Base-by-base conservation (phyloP, 2,797 vertebrate species). In the Esox masquinongy region DNA sequence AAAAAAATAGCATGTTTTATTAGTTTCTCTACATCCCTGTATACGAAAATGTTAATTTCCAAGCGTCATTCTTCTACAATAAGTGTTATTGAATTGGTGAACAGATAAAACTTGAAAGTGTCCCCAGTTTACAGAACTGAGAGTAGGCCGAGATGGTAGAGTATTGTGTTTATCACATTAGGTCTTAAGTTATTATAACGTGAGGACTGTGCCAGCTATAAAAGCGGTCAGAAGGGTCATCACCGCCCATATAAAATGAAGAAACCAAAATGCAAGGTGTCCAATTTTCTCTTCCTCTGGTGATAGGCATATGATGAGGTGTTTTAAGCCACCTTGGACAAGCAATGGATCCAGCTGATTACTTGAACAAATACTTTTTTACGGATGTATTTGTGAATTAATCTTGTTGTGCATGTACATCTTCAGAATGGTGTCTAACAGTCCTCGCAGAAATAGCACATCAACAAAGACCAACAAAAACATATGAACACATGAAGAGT, bases 81-180 rank as follows among this genome's bases (percentile, higher is more conserved):
- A 82, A 85, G 92, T 91, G 91, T 89, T 91, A 94, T 89, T 89
- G 90, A 90, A 94, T 89, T 88, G 91, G 92, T 83, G 90, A 91
- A 61, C 22, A 61, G 3, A 24, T 24, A 3, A 78, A 92, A 93
- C 91, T 93, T 90, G 91, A 93, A 94, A 95, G 92, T 96, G 95
- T 96, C 94, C 94, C 92, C 88, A 83, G 82, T 85, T 76, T 74
- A 89, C 92, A 94, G 95, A 94, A 94, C 86, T 94, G 93, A 92
- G 93, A 92, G 91, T 90, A 89, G 90, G 91, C 90, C 92, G 84
- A 80, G 82, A 92, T 92, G 85, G 87, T 82, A 87, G 93, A 95
- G 95, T 95, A 95, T 95, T 92, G 93, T 95, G 95, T 96, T 97
- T 96, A 96, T 97, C 97, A 96, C 96, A 97, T 97, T 95, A 97